Conservation (phyloP, 1,140 invertebrate genomes). For the Saccostrea echinata region DNA sequence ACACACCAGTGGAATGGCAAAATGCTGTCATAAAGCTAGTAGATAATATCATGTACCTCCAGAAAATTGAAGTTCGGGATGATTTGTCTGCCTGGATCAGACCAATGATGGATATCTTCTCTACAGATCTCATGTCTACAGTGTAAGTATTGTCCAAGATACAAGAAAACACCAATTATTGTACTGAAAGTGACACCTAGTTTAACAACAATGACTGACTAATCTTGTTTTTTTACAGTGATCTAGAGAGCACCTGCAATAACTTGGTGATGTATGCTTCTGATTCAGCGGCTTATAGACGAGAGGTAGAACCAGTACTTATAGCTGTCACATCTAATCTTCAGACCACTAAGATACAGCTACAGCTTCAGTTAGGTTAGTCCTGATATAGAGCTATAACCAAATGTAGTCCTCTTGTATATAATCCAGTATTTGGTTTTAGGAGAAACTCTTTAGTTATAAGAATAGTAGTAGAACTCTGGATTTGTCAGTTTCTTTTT, state of each 20-base stretch:
- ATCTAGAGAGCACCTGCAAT: not conserved
- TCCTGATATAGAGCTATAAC: not conserved
- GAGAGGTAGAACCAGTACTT: not conserved
- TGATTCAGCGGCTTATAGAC: not conserved
- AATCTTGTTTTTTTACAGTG: not conserved
- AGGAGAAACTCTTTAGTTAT: no score
- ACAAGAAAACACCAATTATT: no score
- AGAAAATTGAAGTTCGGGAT: not conserved
- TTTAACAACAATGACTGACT: not conserved
- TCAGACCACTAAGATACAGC: not conserved
- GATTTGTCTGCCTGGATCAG: not conserved
- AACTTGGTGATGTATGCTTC: not conserved
- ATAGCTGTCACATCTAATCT: not conserved
- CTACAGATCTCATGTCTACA: not conserved
- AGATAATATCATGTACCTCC: not conserved
- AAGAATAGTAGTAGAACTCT: no score
- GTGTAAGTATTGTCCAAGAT: not conserved
- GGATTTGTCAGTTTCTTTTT: not conserved
- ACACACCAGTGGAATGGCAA: not conserved
- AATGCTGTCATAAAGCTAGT: not conserved
- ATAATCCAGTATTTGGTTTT: no score
- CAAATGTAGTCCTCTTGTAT: no score
- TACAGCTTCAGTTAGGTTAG: constrained; percentile 10
- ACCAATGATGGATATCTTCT: not conserved
- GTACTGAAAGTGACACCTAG: no score